Base-by-base conservation (phyloP, 92 coral and sea anemone species). In the Heteractis magnifica region DNA sequence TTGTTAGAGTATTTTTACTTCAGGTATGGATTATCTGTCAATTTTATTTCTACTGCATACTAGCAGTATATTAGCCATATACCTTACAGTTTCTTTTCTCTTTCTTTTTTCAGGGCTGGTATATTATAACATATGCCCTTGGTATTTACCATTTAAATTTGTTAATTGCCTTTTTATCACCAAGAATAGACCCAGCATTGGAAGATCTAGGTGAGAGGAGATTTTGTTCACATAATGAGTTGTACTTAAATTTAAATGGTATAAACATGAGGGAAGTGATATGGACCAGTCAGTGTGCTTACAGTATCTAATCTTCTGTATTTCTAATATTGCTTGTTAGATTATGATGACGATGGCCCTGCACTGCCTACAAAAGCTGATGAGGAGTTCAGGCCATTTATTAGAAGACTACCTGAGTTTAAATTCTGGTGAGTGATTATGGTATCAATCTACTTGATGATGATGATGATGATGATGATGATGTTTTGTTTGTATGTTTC, bases 161-260 rank as follows among this genome's bases (percentile, higher is more conserved):
- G 90, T 92, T 96, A 90, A 96, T 96, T 55, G 99, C 99, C 13
- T 96, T 96, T 81, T 89, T 96, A 86, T 90, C 99, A 81, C 99
- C 98, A 77, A 84, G 95, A 71, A 96, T 96, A 90, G 99, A 96
- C 80, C 99, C 99, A 55, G 99, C 99, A 4, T 82, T 96, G 81
- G 98, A 96, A 51, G 98, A 96, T 11, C 82, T 88, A 16, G 88
- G 92, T 88, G 92, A 93, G 89, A 79, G 58, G 71, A 44, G 34
- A 14, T 8, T 16, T 34, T 34, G 44, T 34, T 34, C 44, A 34
- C 44, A 34, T 34, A 34, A 34, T 34, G 44, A 34, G 44, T 34
- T 34, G 44, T 34, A 34, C 44, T 34, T 34, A 34, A 34, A 34
- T 34, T 34, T 2, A 2, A 34, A 34, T 34, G 44, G 44, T 34